phyloP scores from a whole-genome alignment of 2,113 vertebrate genomes.

The Sclerurus mexicanus region DNA sequence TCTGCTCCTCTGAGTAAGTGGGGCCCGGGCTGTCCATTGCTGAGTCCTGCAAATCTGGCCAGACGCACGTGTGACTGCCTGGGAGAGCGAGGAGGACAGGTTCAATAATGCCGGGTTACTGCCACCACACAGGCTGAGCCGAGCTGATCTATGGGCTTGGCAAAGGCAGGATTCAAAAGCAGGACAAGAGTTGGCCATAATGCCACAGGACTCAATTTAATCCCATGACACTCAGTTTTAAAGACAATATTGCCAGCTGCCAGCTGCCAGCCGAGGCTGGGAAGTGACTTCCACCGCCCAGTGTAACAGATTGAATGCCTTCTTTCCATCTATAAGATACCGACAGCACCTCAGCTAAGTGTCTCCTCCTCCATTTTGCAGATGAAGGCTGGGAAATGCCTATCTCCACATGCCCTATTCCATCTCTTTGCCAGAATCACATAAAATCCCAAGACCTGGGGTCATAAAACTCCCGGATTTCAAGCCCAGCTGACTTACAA shows the following conservation, averaged over 20 bases:
- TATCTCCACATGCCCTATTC: neutral
- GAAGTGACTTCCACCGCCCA: neutral
- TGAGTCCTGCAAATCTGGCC: constrained; percentile 62
- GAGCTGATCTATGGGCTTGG: neutral
- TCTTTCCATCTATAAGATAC: neutral
- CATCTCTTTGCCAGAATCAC: neutral
- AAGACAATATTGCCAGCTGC: neutral
- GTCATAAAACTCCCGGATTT: neutral
- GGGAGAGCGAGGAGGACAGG: constrained; percentile 49
- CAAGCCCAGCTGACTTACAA: neutral
- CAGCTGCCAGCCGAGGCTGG: neutral
- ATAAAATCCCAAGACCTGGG: neutral
- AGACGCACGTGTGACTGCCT: constrained; percentile 46
- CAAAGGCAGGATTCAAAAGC: neutral
- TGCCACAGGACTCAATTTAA: neutral
- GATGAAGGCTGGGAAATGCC: neutral
- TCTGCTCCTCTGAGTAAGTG: constrained; percentile 75
- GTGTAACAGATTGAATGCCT: constrained; percentile 1
- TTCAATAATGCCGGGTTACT: constrained; percentile 79
- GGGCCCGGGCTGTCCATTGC: constrained; percentile 64
- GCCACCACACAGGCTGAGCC: constrained; percentile 57
- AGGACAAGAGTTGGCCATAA: neutral
- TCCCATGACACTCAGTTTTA: constrained; percentile 1
- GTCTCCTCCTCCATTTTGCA: neutral
- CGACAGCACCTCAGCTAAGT: neutral